phyloP scores from a whole-genome alignment of 2,888 invertebrate species.

The Mactromeris polynyma region DNA sequence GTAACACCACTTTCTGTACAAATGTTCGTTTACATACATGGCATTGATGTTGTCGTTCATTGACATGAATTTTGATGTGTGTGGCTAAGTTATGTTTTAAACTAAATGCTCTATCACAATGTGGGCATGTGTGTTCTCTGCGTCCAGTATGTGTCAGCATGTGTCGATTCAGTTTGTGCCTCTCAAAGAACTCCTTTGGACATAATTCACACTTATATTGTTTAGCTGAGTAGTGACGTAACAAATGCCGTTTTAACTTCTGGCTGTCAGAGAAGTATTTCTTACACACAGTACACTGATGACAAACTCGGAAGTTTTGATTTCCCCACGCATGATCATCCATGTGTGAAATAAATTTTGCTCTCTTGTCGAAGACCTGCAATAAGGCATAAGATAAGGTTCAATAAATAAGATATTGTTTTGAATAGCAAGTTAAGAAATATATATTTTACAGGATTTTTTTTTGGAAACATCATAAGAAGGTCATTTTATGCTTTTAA shows the following conservation, averaged over 20 bases:
- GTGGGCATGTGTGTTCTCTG: constrained; percentile 52
- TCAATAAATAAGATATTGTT: too few relatives aligned
- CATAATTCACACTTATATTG: constrained; percentile 56
- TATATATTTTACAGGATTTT: too few relatives aligned
- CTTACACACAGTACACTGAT: constrained; percentile 58
- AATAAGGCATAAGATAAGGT: too few relatives aligned
- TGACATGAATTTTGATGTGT: constrained; percentile 58
- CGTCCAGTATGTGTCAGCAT: constrained; percentile 60
- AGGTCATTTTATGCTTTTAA: too few relatives aligned
- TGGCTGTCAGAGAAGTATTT: constrained; percentile 60
- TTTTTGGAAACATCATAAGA: too few relatives aligned
- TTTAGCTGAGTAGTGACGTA: constrained; percentile 49
- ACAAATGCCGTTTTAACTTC: constrained; percentile 61
- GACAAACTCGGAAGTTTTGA: constrained; percentile 17
- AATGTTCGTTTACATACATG: constrained; percentile 58
- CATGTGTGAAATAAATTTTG: constrained; percentile 51
- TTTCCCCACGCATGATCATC: constrained; percentile 48
- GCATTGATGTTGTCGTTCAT: constrained; percentile 49
- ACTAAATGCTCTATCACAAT: constrained; percentile 57
- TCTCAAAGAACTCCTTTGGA: constrained; percentile 51
- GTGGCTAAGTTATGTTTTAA: constrained; percentile 56
- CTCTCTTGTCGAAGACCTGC: constrained; percentile 59
- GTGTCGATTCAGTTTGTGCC: constrained; percentile 58
- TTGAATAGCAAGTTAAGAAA: too few relatives aligned
- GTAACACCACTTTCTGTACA: constrained; percentile 61